Percentiles rank a stretch among this genome's conserved stretches.
Conservation (phyloP, 2,888 invertebrate species). For the Acholoe squamosa region DNA sequence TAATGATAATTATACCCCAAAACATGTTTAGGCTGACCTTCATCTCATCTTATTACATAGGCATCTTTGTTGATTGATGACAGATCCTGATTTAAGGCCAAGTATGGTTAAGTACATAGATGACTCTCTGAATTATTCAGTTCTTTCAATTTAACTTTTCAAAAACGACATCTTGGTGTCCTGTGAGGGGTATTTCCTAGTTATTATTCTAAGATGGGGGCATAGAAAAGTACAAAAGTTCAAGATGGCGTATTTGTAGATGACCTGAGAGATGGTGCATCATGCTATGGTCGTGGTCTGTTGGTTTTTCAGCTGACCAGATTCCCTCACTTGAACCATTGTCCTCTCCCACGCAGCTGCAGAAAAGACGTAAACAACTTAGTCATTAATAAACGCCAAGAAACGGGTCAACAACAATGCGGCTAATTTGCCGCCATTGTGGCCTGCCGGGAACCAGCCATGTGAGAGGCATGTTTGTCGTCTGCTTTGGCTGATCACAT, state of each 20-base stretch:
- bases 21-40: too few relatives aligned
- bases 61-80: too few relatives aligned
- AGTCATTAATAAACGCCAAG: not conserved
- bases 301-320: not conserved
- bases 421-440: not conserved
- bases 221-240: not conserved
- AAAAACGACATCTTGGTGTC: too few relatives aligned
- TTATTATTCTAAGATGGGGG: too few relatives aligned
- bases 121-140: too few relatives aligned
- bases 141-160: too few relatives aligned
- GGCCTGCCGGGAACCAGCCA: not conserved
- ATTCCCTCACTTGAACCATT: not conserved
- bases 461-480: not conserved
- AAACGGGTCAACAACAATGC: constrained; percentile 8
- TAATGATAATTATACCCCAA: too few relatives aligned
- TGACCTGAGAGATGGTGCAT: not conserved
- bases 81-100: too few relatives aligned
- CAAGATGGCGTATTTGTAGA: not conserved
- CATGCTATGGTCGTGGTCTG: not conserved
- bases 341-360: not conserved
- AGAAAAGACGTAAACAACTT: constrained; percentile 17
- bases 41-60: too few relatives aligned
- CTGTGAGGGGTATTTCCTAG: too few relatives aligned
- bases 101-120: too few relatives aligned
- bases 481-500: not conserved